phyloP scores from a whole-genome alignment of 2,113 vertebrate species.

The Xenotilapia leptura region DNA sequence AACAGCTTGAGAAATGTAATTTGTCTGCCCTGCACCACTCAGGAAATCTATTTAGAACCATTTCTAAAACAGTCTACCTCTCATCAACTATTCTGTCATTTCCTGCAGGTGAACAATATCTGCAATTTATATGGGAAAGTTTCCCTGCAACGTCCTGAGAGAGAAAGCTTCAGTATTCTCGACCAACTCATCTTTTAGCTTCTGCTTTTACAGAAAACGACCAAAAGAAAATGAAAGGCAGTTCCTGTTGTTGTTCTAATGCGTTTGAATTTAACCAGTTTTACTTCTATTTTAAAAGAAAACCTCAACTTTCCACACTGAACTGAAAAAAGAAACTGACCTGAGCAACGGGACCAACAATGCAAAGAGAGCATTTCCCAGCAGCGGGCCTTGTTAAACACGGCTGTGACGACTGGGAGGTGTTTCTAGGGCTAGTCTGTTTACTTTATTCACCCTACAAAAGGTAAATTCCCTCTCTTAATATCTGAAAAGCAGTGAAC shows the following conservation, averaged over 20 bases:
- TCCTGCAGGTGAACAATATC: not conserved
- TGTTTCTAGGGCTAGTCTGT: not conserved
- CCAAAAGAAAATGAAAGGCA: not conserved
- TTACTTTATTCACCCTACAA: not conserved
- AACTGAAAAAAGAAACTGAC: not conserved
- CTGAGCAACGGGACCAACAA: not conserved
- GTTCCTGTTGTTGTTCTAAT: not conserved
- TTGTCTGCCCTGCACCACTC: not conserved
- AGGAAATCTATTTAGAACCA: not conserved
- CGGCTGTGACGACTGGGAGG: not conserved
- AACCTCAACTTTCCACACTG: not conserved
- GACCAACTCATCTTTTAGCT: not conserved
- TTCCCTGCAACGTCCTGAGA: not conserved
- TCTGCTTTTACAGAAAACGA: not conserved
- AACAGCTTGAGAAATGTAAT: not conserved
- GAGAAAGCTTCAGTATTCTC: not conserved
- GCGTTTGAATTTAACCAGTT: not conserved
- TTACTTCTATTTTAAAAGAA: not conserved
- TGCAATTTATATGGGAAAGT: constrained; percentile 18
- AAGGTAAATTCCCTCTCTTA: not conserved
- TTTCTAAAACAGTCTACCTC: not conserved
- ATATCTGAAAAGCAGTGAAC: not conserved
- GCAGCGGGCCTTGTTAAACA: constrained; percentile 10
- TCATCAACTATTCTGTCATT: not conserved
- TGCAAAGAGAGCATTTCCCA: constrained; percentile 10